Conservation (phyloP, 2,888 invertebrate species). For the Malthinus flaveolus region DNA sequence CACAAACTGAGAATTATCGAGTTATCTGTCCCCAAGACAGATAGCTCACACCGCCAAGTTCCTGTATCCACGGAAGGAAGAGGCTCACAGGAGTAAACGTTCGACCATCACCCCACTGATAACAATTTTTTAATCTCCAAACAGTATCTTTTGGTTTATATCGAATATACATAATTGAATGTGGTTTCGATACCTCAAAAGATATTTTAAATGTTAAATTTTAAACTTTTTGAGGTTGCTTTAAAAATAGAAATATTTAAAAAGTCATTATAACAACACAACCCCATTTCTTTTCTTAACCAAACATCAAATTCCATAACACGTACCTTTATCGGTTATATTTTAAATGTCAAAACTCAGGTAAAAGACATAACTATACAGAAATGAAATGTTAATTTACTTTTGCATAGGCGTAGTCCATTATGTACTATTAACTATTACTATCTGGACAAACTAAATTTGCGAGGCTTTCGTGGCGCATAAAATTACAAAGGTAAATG, state of each 20-base stretch:
- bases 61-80: slow-evolving; percentile 37
- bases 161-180: no score
- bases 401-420: not conserved
- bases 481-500: no score
- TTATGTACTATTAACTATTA: no score
- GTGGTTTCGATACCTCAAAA: no score
- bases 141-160: slow-evolving; percentile 11
- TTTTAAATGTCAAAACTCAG: slow-evolving; percentile 13
- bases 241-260: no score
- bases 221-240: no score
- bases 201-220: no score
- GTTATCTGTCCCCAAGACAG: slow-evolving; percentile 1
- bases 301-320: no score
- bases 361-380: not conserved
- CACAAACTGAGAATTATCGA: not conserved
- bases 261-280: no score
- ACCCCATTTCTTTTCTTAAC: no score
- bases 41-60: slow-evolving; percentile 25
- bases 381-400: not conserved
- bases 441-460: no score
- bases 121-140: slow-evolving; percentile 35
- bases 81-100: slow-evolving; percentile 27
- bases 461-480: no score
- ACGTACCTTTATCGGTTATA: not conserved
- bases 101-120: slow-evolving; percentile 28